Base-by-base conservation (phyloP, 2,113 vertebrate species). In the Cricetomys ansorgei region DNA sequence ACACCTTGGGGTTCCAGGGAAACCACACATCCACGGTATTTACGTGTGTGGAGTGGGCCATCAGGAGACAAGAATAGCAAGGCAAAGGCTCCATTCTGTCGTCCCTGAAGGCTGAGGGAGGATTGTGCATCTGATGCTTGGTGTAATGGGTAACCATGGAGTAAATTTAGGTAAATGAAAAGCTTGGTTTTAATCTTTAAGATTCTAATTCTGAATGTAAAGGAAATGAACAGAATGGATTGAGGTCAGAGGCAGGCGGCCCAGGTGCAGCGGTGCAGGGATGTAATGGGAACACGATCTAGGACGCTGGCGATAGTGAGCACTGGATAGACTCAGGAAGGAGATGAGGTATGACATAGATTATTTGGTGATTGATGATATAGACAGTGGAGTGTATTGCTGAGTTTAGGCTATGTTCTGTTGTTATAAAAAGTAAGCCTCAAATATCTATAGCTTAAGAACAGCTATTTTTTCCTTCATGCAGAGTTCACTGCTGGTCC, bases 261-360 rank as follows among this genome's bases (percentile, higher is more conserved):
- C 2, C 8, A 65, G 12, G 7, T 50, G 50, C 53, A 57, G 76
- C 77, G 65, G n/a, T 75, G 4, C 21, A 81, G 5, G 15, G 34
- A 53, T 55, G n/a, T 64, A 53, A 69, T 92, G 45, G 37, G 64
- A 87, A 79, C 37, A 69, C 43, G 69, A 62, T 64, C 45, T 75
- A 70, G 91, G 40, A 13, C 23, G 31, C 64, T 55, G 65, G 77
- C 62, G 43, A 4, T 80, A 69, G 67, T 84, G 89, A 85, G 37
- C 88, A 92, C 40, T 62, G 37, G 53, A 13, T 80, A 59, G 77
- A 84, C 81, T 80, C 92, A 59, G 92, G 69, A 84, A 96, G 69
- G 72, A 89, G 7, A 62, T 79, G 69, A 70, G 45, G 62, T 29
- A 10, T 16, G 83, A 76, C 55, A 57, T 65, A 45, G 16, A 95